Conservation (phyloP, 2,113 vertebrate species). For the Indicator indicator region DNA sequence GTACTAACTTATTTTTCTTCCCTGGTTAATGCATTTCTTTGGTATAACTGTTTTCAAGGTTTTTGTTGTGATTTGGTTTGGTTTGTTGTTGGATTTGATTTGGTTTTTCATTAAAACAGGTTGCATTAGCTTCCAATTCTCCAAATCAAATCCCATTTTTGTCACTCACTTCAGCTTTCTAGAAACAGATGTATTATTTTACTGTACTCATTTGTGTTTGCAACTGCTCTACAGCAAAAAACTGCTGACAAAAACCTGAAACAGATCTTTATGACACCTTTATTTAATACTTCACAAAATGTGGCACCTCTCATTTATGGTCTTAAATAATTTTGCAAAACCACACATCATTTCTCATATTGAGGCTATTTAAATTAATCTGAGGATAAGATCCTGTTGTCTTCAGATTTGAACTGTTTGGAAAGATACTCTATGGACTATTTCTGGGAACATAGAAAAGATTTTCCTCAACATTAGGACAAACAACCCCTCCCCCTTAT, state of each 20-base stretch:
- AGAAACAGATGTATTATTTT: neutral
- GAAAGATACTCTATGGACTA: neutral
- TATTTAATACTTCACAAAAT: neutral
- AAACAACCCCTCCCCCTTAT: neutral
- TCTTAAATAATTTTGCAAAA: neutral
- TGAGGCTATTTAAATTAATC: neutral
- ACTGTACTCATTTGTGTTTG: neutral
- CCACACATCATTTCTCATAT: neutral
- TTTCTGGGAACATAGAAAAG: neutral
- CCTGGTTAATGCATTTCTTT: neutral
- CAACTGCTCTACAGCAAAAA: neutral
- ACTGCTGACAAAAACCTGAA: neutral
- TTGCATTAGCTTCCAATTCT: neutral
- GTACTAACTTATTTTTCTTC: neutral
- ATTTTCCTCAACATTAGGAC: neutral
- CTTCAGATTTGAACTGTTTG: neutral
- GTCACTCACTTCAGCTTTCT: neutral
- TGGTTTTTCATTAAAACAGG: neutral
- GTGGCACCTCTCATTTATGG: neutral
- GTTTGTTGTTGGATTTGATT: too few relatives aligned
- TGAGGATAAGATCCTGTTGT: neutral
- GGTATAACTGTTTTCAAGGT: neutral
- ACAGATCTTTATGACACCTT: neutral
- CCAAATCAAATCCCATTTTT: neutral
- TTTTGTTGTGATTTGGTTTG: too few relatives aligned